Base-by-base conservation (phyloP, 2,797 vertebrate species). In the Chrysolophus pictus region DNA sequence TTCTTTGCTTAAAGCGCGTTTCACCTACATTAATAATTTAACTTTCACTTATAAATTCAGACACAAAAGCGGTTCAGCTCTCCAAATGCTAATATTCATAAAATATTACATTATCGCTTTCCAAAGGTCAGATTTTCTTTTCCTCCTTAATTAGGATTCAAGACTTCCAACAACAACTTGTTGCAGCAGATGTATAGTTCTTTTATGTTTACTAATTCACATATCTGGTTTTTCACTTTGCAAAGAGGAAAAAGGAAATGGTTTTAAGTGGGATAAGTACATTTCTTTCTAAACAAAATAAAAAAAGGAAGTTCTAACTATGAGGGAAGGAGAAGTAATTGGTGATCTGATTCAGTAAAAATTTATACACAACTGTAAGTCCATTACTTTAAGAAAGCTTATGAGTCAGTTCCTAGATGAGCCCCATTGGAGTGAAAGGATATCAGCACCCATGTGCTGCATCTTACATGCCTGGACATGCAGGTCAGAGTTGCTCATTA, bases 131-230 rank as follows among this genome's bases (percentile, higher is more conserved):
- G 42, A 35, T 94, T 91, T 92, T 83, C 91, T 83, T 90, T 73
- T 95, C 95, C 93, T 69, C 78, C 92, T 93, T 97, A 96, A 98
- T 97, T 97, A 94, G 68, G 96, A 97, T 97, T 98, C 97, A 97
- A 97, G 97, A 96, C 86, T 89, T 94, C 44, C 78, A 93, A 84
- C 84, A 95, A 94, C 71, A 95, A 80, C 78, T 55, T 90, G 24
- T 80, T 87, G 88, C 81, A 92, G 84, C 88, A 70, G 88, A 93
- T 91, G 91, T 71, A 71, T 90, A 80, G 62, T 49, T 81, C 84
- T 93, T 76, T 82, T 14, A 15, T 88, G 71, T 91, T 97, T 96
- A 94, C 88, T 73, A 94, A 95, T 91, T 96, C 73, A 70, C 64
- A 10, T 96, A 44, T 94, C 97, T 97, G 96, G 31, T 96, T 97